Percentiles rank a stretch among this genome's conserved stretches.
Conservation (phyloP, 1,140 invertebrate species). For the Drosophila hydei region DNA sequence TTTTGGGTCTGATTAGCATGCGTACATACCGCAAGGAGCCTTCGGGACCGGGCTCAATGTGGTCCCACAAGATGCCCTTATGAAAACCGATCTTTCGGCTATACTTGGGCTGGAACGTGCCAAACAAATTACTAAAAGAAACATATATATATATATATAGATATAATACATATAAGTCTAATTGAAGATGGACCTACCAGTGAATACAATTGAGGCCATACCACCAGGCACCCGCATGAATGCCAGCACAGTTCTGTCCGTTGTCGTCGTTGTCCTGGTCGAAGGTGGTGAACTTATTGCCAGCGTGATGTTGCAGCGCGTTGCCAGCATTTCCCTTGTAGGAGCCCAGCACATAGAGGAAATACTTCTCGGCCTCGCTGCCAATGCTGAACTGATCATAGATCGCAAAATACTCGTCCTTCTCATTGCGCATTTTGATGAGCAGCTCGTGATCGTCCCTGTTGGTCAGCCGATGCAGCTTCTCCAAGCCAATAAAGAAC, state of each 20-base stretch:
- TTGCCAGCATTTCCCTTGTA: slow-evolving; percentile 89
- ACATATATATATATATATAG: neutral
- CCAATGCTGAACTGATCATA: slow-evolving; percentile 88
- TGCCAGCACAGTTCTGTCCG: slow-evolving; percentile 88
- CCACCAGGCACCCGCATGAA: slow-evolving; percentile 88
- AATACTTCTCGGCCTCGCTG: slow-evolving; percentile 87
- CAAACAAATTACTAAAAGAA: slow-evolving; percentile 60
- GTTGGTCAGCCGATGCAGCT: slow-evolving; percentile 85
- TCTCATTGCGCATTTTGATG: slow-evolving; percentile 86
- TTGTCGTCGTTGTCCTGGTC: slow-evolving; percentile 90
- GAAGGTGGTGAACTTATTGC: slow-evolving; percentile 89
- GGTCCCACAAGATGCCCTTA: slow-evolving; percentile 68
- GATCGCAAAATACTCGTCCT: slow-evolving; percentile 85
- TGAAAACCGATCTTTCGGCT: slow-evolving; percentile 51
- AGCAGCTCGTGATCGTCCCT: slow-evolving; percentile 86
- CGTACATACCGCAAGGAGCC: slow-evolving; percentile 62
- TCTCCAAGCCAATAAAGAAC: slow-evolving; percentile 87
- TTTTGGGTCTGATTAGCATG: slow-evolving; percentile 62
- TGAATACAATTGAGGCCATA: slow-evolving; percentile 84
- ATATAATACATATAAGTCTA: neutral
- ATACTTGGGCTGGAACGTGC: slow-evolving; percentile 54
- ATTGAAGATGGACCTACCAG: slow-evolving; percentile 31
- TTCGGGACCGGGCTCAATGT: slow-evolving; percentile 56
- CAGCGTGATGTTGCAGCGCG: slow-evolving; percentile 88
- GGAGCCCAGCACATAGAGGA: slow-evolving; percentile 86